Evolutionary conservation across 2,797 vertebrate genomes (phyloP).

Genomic region (Okamejei kenojei): DNA sequence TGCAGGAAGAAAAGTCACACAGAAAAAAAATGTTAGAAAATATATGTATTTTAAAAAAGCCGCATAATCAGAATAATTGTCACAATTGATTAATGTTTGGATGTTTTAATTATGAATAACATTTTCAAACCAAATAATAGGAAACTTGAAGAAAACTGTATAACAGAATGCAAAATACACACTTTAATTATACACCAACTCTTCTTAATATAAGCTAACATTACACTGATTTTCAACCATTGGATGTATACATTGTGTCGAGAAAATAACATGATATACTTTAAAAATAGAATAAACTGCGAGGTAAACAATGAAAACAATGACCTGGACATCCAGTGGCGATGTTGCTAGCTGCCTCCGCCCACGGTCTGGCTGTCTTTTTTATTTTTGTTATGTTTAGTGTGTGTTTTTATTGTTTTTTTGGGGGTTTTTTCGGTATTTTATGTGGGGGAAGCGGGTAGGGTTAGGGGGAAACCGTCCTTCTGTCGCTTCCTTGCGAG

Average conservation of each 20-base stretch:
- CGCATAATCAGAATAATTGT: background rate
- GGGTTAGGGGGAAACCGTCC: too few species aligned
- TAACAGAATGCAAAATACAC: background rate
- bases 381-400: too few species aligned
- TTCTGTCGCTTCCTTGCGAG: too few species aligned
- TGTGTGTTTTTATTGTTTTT: too few species aligned
- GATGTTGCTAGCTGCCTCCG: too few species aligned
- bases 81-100: too few species aligned
- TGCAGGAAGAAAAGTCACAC: slow-evolving; percentile 49
- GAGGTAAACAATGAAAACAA: background rate
- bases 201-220: background rate
- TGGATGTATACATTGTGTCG: too few species aligned
- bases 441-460: too few species aligned
- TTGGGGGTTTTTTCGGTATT: too few species aligned
- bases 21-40: slow-evolving; percentile 22
- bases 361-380: too few species aligned
- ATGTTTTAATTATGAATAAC: background rate
- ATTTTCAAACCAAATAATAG: background rate
- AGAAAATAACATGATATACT: background rate
- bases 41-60: background rate
- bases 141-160: background rate
- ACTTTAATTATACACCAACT: background rate
- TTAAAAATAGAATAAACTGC: background rate
- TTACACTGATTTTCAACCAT: background rate
- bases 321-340: too few species aligned